phyloP scores from a whole-genome alignment of 2,797 vertebrate genomes.

The Microctenopoma lineatum region DNA sequence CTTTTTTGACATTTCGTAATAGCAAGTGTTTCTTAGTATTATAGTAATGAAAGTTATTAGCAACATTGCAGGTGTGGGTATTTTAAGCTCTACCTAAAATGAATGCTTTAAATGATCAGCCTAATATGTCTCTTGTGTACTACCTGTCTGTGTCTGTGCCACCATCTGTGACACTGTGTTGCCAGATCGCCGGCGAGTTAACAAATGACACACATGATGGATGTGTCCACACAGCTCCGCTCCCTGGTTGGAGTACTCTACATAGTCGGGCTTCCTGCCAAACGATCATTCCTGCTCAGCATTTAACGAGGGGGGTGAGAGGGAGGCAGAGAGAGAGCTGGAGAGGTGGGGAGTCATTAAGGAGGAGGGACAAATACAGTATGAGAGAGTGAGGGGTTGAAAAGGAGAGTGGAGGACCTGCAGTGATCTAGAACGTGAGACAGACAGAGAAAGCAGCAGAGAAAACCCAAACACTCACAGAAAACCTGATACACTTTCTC shows the following conservation, averaged over 20 bases:
- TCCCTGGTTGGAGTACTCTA: constrained; percentile 47
- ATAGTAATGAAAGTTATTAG: neutral
- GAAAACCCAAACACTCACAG: constrained; percentile 24
- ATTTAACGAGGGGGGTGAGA: constrained; percentile 55
- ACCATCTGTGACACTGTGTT: neutral
- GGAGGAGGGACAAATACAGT: constrained; percentile 73
- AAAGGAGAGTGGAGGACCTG: constrained; percentile 70
- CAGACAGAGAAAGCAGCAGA: constrained; percentile 44
- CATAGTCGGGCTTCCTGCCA: constrained; percentile 61
- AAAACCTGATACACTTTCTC: neutral
- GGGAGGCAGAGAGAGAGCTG: constrained; percentile 21
- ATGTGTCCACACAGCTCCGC: constrained; percentile 23
- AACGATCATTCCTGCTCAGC: constrained; percentile 79
- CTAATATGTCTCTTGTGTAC: neutral
- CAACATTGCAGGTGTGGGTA: neutral
- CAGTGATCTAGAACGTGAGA: constrained; percentile 51
- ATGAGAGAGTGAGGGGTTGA: constrained; percentile 64
- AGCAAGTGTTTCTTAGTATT: neutral
- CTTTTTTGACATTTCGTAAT: neutral
- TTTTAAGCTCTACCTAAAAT: neutral
- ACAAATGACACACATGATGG: neutral
- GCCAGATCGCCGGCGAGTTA: neutral
- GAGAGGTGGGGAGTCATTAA: constrained; percentile 57
- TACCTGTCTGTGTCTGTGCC: neutral
- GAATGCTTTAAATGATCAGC: neutral